Percentiles rank a stretch among this genome's conserved stretches.
Conservation (phyloP, 2,797 vertebrate genomes). For the Lophius americanus region DNA sequence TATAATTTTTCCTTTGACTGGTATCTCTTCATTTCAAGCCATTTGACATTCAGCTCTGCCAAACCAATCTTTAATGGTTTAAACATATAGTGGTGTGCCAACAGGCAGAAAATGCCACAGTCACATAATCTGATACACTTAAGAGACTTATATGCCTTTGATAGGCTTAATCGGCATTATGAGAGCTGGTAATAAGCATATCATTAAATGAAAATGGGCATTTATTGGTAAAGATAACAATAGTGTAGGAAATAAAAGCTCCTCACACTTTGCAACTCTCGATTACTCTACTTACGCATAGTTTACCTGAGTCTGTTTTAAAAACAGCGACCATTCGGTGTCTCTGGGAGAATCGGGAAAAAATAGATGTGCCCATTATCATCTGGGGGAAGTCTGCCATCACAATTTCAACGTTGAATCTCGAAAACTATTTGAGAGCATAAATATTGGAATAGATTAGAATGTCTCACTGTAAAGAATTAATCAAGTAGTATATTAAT, state of each 20-base stretch:
- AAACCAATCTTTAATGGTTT: too few relatives aligned
- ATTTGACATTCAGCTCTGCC: too few relatives aligned
- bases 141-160: too few relatives aligned
- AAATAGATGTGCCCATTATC: not conserved
- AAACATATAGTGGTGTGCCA: too few relatives aligned
- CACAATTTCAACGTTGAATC: not conserved
- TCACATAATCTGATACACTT: too few relatives aligned
- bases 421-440: not conserved
- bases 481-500: too few relatives aligned
- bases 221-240: not conserved
- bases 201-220: not conserved
- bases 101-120: too few relatives aligned
- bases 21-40: not conserved
- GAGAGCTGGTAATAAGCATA: not conserved
- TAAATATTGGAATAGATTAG: conserved; percentile 26
- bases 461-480: not conserved
- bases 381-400: not conserved
- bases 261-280: conserved; percentile 19
- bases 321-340: not conserved
- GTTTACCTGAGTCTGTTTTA: conserved; percentile 8
- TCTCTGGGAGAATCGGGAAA: not conserved
- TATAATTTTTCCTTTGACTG: not conserved
- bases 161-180: too few relatives aligned
- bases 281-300: not conserved
- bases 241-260: not conserved